Base-by-base conservation (phyloP, 2,797 vertebrate genomes). In the Botia kubotai region DNA sequence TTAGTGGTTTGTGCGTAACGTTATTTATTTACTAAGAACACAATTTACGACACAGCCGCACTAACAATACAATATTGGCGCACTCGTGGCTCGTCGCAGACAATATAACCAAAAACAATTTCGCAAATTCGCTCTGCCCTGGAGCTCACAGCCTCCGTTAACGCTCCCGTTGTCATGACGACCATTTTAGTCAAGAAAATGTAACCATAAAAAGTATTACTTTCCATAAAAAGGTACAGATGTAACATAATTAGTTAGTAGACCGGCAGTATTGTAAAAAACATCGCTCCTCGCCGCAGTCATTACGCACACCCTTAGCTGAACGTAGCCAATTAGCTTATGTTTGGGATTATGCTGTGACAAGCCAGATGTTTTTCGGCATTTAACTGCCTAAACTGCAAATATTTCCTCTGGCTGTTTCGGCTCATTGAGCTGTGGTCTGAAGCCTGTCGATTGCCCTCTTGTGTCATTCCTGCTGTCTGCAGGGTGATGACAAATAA, bases 341-440 rank as follows among this genome's bases (percentile, higher is more conserved):
- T 19, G 67, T 86, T 36, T 75, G 70, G 78, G 66, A 83, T 76
- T 29, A 85, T 79, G 81, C 71, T 62, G 77, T 70, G 39, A 75
- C 13, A 16, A 69, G 71, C 39, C 8, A 84, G 85, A 84, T 86
- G 84, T 82, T 81, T 71, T 76, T 2, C 10, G 14, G 52, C 57
- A 52, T 68, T 8, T 68, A 75, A 67, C 69, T 13, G 43, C 66
- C 82, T 76, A 19, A n/a, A 77, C 69, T 85, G 76, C 83, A 85
- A 81, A 85, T 17, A 73, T 8, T 74, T 77, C 58, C 72, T 82
- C 58, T 82, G 66, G 33, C 2, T 11, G n/a, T 2, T 48, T 33
- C 0, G 67, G 71, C 6, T 11, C 58, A 70, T 48, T 46, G 26
- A 67, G 7, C 0, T 6, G 8, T 0, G 60, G 53, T 2, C 0